Base-by-base conservation (phyloP, 2,113 vertebrate species). In the Pomatostomus ruficeps region DNA sequence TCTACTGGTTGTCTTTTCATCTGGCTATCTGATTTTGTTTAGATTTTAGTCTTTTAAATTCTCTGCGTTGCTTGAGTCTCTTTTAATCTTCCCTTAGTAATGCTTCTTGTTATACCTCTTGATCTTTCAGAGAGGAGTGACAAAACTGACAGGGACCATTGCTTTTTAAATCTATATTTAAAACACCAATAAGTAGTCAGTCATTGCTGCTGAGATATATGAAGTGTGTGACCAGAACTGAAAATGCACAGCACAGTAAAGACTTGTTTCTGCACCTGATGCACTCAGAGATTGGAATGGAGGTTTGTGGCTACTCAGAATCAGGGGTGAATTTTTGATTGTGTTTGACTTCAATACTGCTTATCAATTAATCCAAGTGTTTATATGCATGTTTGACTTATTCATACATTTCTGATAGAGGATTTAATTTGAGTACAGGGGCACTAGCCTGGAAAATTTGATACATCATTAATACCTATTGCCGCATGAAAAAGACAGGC, bases 31-130 rank as follows among this genome's bases (percentile, higher is more conserved):
- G 77, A 59, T 89, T 95, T 95, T 82, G 57, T 94, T 93, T 95
- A 84, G 65, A 51, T 94, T 93, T 93, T 94, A 90, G 65, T 94
- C 74, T 92, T 95, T 85, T 90, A 94, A 93, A 93, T 91, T 92
- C 40, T 73, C 51, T 88, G 43, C 15, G 45, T 85, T 92, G 62
- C 73, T 79, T 76, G 81, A 80, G 12, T 51, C n/a, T 92, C 49
- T 96, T 95, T 96, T 94, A 96, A 96, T 94, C 80, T 93, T 93
- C n/a, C 11, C n/a, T 87, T 92, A 88, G 49, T 49, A 59, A 87
- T 59, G 36, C 43, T 95, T 84, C 81, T 85, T 93, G 54, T 66
- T 91, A 72, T 31, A 59, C 40, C 79, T 80, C 86, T 97, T 86
- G 70, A 92, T 95, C 95, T 95, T 96, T 82, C 75, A 79, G 62